Evolutionary conservation across 2,888 invertebrate genomes (phyloP).

Genomic region (Pteria penguin): DNA sequence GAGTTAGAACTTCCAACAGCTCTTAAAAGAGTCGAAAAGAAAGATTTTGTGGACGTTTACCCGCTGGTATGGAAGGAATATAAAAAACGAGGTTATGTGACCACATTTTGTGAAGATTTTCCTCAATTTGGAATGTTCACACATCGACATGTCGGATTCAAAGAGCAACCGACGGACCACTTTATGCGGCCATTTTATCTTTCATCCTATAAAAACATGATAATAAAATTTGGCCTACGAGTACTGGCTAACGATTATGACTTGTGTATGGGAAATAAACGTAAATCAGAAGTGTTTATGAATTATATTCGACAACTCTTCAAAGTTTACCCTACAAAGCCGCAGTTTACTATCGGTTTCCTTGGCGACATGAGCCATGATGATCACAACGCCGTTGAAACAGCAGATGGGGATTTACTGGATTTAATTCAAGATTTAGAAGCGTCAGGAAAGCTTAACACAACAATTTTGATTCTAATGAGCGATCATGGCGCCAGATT

Average conservation of each 20-base stretch:
- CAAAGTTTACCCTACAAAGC: constrained; percentile 63
- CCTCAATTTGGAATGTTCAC: constrained; percentile 74
- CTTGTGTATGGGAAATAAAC: constrained; percentile 67
- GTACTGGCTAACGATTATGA: constrained; percentile 52
- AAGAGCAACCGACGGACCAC: constrained; percentile 74
- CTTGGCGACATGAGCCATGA: constrained; percentile 72
- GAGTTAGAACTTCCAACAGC: constrained; percentile 68
- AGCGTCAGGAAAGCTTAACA: constrained; percentile 61
- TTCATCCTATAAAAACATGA: constrained; percentile 41
- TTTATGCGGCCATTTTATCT: constrained; percentile 79
- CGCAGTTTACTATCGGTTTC: constrained; percentile 74
- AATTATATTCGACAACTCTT: constrained; percentile 74
- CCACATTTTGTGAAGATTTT: constrained; percentile 77
- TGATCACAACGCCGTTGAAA: constrained; percentile 74
- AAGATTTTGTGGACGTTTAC: constrained; percentile 64
- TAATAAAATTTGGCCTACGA: constrained; percentile 57
- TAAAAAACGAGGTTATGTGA: constrained; percentile 72
- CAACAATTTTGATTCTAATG: constrained; percentile 74
- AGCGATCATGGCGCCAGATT: constrained; percentile 76
- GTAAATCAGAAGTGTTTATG: constrained; percentile 70
- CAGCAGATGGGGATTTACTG: constrained; percentile 70
- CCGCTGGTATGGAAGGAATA: constrained; percentile 76
- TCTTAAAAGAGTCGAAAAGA: constrained; percentile 47
- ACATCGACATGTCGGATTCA: constrained; percentile 74
- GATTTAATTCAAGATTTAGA: constrained; percentile 62